Conservation (phyloP, 2,113 vertebrate genomes). For the Microcebus ravelobensis region DNA sequence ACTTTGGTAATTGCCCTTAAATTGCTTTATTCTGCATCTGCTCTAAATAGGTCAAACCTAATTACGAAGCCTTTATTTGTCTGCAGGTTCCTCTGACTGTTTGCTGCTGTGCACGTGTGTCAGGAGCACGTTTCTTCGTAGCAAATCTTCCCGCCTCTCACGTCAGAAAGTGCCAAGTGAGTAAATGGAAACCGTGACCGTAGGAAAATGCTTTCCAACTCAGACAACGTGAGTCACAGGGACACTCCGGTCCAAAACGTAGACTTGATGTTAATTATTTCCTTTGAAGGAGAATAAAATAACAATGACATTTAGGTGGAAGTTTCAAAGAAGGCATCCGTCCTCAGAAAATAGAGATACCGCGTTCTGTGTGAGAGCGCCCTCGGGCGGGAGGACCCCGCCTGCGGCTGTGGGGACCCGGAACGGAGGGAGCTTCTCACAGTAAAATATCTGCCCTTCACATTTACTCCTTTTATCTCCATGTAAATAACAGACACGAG, state of each 20-base stretch:
- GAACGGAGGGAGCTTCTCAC: neutral
- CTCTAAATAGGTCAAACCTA: neutral
- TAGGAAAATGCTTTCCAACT: neutral
- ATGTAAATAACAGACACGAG: neutral
- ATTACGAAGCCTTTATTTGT: neutral
- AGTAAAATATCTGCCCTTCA: neutral
- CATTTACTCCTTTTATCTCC: neutral
- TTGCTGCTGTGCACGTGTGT: neutral
- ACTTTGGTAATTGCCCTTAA: neutral
- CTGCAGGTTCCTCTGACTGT: neutral
- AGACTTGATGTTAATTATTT: slow-evolving; percentile 42
- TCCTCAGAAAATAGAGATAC: slow-evolving; percentile 19
- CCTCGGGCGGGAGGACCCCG: too few species aligned
- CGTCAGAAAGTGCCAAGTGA: neutral
- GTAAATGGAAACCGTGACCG: slow-evolving; percentile 32
- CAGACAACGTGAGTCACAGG: neutral
- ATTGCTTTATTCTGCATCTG: neutral
- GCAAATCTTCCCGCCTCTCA: neutral
- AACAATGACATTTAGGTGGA: slow-evolving; percentile 24
- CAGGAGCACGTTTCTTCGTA: neutral
- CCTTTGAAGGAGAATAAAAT: slow-evolving; percentile 38
- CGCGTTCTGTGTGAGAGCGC: neutral
- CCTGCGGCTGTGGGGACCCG: neutral
- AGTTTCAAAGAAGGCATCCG: slow-evolving; percentile 2
- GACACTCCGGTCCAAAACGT: slow-evolving; percentile 28